Base-by-base conservation (phyloP, 2,113 vertebrate genomes). In the Marcusenius ussheri region DNA sequence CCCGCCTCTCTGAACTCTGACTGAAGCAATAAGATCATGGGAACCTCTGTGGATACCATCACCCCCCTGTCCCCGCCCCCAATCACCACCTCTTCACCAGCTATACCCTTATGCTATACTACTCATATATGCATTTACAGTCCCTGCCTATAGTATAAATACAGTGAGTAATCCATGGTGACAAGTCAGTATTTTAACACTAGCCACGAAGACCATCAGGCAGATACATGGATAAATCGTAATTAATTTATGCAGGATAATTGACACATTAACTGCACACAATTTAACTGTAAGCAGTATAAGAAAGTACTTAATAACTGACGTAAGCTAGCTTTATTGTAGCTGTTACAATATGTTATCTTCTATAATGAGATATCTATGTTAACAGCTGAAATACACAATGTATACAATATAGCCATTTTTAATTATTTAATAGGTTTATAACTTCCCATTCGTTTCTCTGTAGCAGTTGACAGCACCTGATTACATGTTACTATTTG, bases 1-100 rank as follows among this genome's bases (percentile, higher is more conserved):
- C 13, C 11, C 31, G 0, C 91, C 88, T 66, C 49, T 51, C 70
- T 74, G 53, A 53, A 89, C 49, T 62, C 46, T 88, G 46, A 91
- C 83, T 91, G 91, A 92, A 91, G 93, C 90, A 92, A 90, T 90
- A 93, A 93, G 31, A 77, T 39, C 70, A 39, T 15, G 70, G 70
- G 35, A 39, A 19, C 31, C 70, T 35, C 70, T 39, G 27, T 77
- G 70, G 35, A 39, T 77, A 39, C 15, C 4, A 5, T 50, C 49
- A 49, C 70, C 7, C 62, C 62, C n/a, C 2, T 42, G 39, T 3
- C n/a, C 24, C 62, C 9, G 1, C 47, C 49, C 31, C 4, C 31
- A 3, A 11, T 3, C 31, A 5, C 13, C 13, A 13, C 70, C 70
- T 39, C 31, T 77, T 35, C 35, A 5, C 15, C 74, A 42, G 74